Evolutionary conservation across 2,797 vertebrate species (phyloP).

Genomic region (Fistularia tabacaria): DNA sequence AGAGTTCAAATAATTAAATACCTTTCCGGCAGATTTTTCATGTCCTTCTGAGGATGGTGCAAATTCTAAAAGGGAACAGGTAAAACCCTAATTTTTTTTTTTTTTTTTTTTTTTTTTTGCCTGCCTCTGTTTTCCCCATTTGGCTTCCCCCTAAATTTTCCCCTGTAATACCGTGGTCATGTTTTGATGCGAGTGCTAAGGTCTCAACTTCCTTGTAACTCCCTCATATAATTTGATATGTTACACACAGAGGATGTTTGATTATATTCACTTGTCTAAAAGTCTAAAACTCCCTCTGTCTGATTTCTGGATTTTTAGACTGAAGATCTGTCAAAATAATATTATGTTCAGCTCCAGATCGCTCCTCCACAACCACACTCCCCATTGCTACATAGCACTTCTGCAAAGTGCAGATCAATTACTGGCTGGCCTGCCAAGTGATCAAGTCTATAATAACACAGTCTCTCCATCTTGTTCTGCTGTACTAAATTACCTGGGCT

Average conservation of each 20-base stretch:
- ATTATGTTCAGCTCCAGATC: conserved; percentile 63
- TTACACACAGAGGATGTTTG: conserved; percentile 35
- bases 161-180: too few relatives aligned
- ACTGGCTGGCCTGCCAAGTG: conserved; percentile 61
- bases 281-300: conserved; percentile 19
- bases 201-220: neutral
- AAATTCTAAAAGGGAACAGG: too few relatives aligned
- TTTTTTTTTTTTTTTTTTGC: too few relatives aligned
- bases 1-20: too few relatives aligned
- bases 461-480: conserved; percentile 66
- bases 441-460: conserved; percentile 74
- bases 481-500: conserved; percentile 70
- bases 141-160: too few relatives aligned
- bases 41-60: too few relatives aligned
- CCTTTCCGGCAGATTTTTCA: too few relatives aligned
- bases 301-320: conserved; percentile 57
- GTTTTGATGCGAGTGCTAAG: too few relatives aligned
- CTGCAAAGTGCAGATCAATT: conserved; percentile 69
- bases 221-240: conserved; percentile 30
- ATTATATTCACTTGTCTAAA: conserved; percentile 54
- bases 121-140: too few relatives aligned
- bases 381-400: conserved; percentile 51
- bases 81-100: too few relatives aligned
- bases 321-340: conserved; percentile 53
- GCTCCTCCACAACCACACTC: conserved; percentile 58